Evolutionary conservation across 2,113 vertebrate species (phyloP), one percentile per base, ranked within the genome.

Genomic region (Clupea harengus): DNA sequence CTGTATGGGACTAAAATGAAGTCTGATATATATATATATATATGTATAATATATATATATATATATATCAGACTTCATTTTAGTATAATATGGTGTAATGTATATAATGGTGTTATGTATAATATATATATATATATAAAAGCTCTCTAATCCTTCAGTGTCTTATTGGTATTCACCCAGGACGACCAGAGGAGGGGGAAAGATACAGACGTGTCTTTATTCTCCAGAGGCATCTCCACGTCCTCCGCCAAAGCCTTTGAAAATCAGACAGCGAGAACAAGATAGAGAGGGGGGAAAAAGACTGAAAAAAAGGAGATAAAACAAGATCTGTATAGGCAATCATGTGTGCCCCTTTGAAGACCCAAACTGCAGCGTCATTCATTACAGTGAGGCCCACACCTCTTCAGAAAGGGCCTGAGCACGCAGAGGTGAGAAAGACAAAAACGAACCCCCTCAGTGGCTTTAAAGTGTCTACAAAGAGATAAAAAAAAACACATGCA

Each of bases 81-180:
- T n/a, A n/a, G n/a, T n/a, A n/a, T n/a, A n/a, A n/a, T n/a, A n/a
- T n/a, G n/a, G n/a, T n/a, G n/a, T n/a, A n/a, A n/a, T n/a, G n/a
- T n/a, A n/a, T n/a, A n/a, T n/a, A n/a, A n/a, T n/a, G n/a, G n/a
- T n/a, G n/a, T n/a, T n/a, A n/a, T n/a, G n/a, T n/a, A n/a, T n/a
- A n/a, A n/a, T n/a, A n/a, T n/a, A n/a, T 64, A 64, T 22, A 60
- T 18, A 22, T 5, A 32, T 3, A 39, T 15, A 39, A 75, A 32
- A 39, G 11, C 11, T 39, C 28, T 78, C 72, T 39, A 78, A 78
- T 78, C 72, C 13, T 13, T 32, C 28, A 3, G 13, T 39, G 72
- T 78, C 28, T 78, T 78, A 78, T 78, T 78, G 72, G 13, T 78
- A 78, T 39, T 78, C 72, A 39, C 72, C 25, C 72, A 44, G 72